Evolutionary conservation across 1,140 invertebrate species (phyloP).

Genomic region (Drosophila fuyamai): DNA sequence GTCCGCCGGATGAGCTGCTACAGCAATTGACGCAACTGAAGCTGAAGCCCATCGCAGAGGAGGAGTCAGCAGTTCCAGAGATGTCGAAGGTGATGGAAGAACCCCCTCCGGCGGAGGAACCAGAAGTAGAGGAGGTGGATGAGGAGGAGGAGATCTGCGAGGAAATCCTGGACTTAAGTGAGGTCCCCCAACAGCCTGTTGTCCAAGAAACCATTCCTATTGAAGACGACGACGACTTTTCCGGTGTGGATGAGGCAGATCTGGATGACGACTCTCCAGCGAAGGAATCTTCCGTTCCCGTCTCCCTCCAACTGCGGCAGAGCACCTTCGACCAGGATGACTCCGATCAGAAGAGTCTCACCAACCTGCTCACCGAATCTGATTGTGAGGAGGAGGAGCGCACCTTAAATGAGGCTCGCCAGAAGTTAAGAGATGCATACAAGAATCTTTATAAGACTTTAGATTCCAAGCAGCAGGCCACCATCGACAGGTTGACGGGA

Average conservation of each 20-base stretch:
- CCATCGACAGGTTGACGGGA: constrained; percentile 58
- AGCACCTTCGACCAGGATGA: constrained; percentile 70
- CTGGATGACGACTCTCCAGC: constrained; percentile 28
- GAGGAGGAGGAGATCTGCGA: constrained; percentile 82
- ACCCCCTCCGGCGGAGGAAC: neutral
- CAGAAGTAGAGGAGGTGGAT: constrained; percentile 34
- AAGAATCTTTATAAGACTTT: constrained; percentile 72
- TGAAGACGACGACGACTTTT: constrained; percentile 59
- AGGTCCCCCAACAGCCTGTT: constrained; percentile 11
- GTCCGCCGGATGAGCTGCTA: constrained; percentile 63
- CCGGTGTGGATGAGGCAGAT: constrained; percentile 66
- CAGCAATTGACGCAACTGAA: constrained; percentile 89
- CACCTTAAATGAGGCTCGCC: constrained; percentile 59
- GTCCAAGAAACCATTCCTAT: constrained; percentile 1
- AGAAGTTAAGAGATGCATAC: constrained; percentile 59
- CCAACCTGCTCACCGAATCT: constrained; percentile 74
- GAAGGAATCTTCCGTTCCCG: neutral
- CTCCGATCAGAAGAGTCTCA: constrained; percentile 72
- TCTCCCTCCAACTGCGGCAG: constrained; percentile 41
- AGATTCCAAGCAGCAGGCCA: constrained; percentile 53
- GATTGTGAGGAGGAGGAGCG: constrained; percentile 76
- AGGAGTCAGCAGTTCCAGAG: constrained; percentile 23
- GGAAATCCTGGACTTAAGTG: constrained; percentile 67
- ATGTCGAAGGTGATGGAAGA: neutral
- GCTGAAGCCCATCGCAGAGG: constrained; percentile 60